A percentile compares a stretch with the other conserved stretches of the same genome.
Evolutionary conservation across 2,888 invertebrate genomes (phyloP).

Genomic region (Chironomus tentans): DNA sequence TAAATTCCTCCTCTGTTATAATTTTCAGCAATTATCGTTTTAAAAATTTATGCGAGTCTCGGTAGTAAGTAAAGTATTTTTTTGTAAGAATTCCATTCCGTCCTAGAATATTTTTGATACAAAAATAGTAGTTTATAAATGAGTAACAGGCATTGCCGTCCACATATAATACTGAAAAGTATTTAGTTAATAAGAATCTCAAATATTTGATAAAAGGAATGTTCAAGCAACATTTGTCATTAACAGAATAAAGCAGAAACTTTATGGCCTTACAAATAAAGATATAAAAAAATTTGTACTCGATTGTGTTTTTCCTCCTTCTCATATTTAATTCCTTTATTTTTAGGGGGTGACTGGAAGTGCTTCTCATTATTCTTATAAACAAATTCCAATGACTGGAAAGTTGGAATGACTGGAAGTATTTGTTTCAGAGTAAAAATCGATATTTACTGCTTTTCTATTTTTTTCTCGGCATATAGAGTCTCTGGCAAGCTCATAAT

Average conservation of each 20-base stretch:
- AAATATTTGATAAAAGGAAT: neutral
- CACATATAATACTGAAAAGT: neutral
- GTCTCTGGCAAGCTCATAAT: no score
- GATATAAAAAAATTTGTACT: neutral
- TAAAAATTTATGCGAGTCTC: neutral
- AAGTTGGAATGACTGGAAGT: neutral
- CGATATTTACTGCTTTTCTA: neutral
- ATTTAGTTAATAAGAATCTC: neutral
- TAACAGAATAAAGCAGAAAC: neutral
- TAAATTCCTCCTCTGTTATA: no score
- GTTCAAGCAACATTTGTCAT: neutral
- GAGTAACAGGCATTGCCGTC: neutral
- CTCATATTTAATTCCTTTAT: neutral
- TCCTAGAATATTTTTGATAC: neutral
- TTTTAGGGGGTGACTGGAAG: neutral
- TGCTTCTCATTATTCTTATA: neutral
- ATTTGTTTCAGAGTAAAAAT: neutral
- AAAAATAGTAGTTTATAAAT: neutral
- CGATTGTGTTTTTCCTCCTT: neutral
- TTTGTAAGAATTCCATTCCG: neutral
- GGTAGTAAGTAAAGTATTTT: no score
- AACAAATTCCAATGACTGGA: neutral
- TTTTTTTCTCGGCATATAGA: no score
- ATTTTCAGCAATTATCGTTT: neutral
- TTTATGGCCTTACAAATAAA: neutral